Evolutionary conservation across 2,797 vertebrate genomes (phyloP), one percentile per base, ranked within the genome.

Genomic region (Phaenicophaeus curvirostris): DNA sequence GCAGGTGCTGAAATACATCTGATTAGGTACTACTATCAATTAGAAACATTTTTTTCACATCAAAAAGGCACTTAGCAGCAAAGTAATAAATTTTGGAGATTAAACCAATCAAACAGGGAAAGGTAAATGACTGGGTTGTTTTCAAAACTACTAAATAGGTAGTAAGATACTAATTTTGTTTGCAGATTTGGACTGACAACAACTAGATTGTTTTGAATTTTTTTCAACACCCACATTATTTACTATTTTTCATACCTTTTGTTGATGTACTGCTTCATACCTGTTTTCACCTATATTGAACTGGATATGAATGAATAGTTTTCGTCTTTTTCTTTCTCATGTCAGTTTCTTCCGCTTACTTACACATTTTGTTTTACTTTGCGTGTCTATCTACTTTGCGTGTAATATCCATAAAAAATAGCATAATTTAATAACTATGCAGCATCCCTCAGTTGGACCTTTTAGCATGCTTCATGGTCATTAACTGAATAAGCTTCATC

Each of bases 1-100:
- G 79, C 68, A 94, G 87, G 90, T 94, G 80, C 73, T 81, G 90
- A 90, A 91, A 82, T 51, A 35, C 31, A 54, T 90, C 79, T 89
- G 71, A 91, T 91, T 82, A 89, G 55, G 37, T 85, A 54, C 31
- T 65, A 65, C 19, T 62, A 72, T 81, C 66, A 86, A 78, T 94
- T 93, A 87, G 18, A 27, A 89, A 79, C 41, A 42, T 62, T 86
- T 58, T 94, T 91, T 81, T 92, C 9, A 11, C 46, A 90, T 81
- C n/a, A 54, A 75, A 92, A 86, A 18, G 4, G 4, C 30, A n/a
- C 24, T 68, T 68, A 68, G 24, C 33, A 94, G 30, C 30, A 77
- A 77, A 77, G 8, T 54, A 62, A 66, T 86, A 77, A 44, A 63
- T 77, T 74, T 89, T 74, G 31, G 44, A 77, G 37, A 67, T 48